Base-by-base conservation (phyloP, 2,888 invertebrate species). In the Scaptomyza cyrtandrae region DNA sequence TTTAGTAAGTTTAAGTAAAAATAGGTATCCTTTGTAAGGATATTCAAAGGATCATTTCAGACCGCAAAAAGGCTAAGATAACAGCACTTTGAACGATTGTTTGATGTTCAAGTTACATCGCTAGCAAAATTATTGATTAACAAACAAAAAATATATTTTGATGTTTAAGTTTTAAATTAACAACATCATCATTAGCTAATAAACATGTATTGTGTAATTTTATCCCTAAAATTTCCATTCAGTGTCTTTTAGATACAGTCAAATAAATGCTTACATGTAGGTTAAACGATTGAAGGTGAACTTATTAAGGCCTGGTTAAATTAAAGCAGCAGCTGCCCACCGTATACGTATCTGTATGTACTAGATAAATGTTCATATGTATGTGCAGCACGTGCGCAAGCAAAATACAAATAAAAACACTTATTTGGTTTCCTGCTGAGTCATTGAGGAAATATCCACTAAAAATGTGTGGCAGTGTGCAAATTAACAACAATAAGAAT, bases 171-270 rank as follows among this genome's bases (percentile, higher is more conserved):
- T 29, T 37, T 37, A 19, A 60, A 60, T 44, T 45, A 37, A 14
- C 57, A 60, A 60, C 43, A 41, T 37, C 50, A 37, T 46, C 43
- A 62, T 37, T 58, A 54, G 64, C 52, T 62, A 46, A 48, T 56
- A 59, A 77, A 60, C 14, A 86, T 86, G 82, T 86, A 78, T 71
- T 73, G 71, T 43, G 59, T 74, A 48, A 67, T 66, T 56, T 55
- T 80, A 64, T 68, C 69, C 50, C 53, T 78, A 46, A 80, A 80
- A 65, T 80, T 86, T 63, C 86, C 86, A 59, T 86, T 78, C 52
- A 70, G 84, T 84, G 84, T 83, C 33, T 83, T 83, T 69, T 72
- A 76, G 65, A 45, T 60, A 13, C 55, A 62, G 55, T 71, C 29
- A 59, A 50, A n/a, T 29, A 14, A 33, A 55, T 35, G 37, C 16